Evolutionary conservation across 2,888 invertebrate genomes (phyloP).

Genomic region (Scaptomyza polygonia): DNA sequence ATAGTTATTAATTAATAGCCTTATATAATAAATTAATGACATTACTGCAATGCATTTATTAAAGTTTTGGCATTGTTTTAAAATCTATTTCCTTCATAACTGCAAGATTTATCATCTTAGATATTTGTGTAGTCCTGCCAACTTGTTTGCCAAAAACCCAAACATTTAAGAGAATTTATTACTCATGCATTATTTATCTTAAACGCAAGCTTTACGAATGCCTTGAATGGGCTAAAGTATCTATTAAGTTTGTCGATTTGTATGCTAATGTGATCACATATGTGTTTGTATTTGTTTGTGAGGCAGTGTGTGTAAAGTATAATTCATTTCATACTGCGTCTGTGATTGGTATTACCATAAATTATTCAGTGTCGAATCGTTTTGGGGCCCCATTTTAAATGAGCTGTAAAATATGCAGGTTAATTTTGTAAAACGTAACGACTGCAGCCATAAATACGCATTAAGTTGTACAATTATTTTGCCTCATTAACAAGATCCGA

Average conservation of each 20-base stretch:
- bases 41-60: too few relatives aligned
- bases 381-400: slow-evolving; percentile 62
- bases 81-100: too few relatives aligned
- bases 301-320: slow-evolving; percentile 30
- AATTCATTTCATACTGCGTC: slow-evolving; percentile 54
- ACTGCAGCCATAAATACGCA: slow-evolving; percentile 65
- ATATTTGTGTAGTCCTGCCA: not conserved
- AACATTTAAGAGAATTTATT: slow-evolving; percentile 53
- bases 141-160: slow-evolving; percentile 19
- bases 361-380: slow-evolving; percentile 64
- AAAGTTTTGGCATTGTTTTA: too few relatives aligned
- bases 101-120: too few relatives aligned
- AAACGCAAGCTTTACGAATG: slow-evolving; percentile 20
- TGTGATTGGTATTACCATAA: slow-evolving; percentile 66
- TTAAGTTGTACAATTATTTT: slow-evolving; percentile 63
- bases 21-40: too few relatives aligned
- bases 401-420: slow-evolving; percentile 61
- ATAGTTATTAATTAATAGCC: too few relatives aligned
- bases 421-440: slow-evolving; percentile 48
- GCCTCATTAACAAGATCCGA: slow-evolving; percentile 35
- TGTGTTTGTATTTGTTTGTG: slow-evolving; percentile 5
- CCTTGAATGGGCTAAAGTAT: slow-evolving; percentile 46
- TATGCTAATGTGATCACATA: slow-evolving; percentile 46
- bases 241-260: slow-evolving; percentile 55
- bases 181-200: slow-evolving; percentile 48